Conservation (phyloP, 2,888 invertebrate genomes). For the Habrosyne pyritoides region DNA sequence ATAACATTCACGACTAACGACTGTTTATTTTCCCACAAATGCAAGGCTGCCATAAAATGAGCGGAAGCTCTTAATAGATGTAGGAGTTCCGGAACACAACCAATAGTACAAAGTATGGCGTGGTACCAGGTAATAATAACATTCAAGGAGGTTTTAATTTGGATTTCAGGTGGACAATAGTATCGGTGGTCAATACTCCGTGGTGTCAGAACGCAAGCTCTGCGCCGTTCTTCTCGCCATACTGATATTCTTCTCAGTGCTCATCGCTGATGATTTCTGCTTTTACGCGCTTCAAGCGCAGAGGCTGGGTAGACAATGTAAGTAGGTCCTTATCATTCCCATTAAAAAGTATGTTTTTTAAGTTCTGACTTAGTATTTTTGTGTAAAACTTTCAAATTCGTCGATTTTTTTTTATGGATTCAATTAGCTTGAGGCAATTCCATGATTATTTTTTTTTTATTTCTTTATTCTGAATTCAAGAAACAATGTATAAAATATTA, state of each 20-base stretch:
- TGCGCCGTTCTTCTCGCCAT: conserved; percentile 65
- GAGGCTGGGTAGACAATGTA: conserved; percentile 66
- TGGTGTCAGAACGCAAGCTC: conserved; percentile 66
- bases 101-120: not conserved
- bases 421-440: no score
- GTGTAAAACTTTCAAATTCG: no score
- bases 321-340: conserved; percentile 30
- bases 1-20: not conserved
- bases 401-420: no score
- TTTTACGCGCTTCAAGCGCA: conserved; percentile 72
- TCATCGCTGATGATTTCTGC: conserved; percentile 72
- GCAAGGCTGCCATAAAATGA: not conserved
- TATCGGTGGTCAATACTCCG: conserved; percentile 69
- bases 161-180: conserved; percentile 68
- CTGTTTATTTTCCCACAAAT: not conserved
- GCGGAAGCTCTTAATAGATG: not conserved
- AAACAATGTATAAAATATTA: no score
- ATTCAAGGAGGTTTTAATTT: not conserved
- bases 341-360: not conserved
- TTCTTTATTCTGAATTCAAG: no score
- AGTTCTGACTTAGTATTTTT: no score
- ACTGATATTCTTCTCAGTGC: conserved; percentile 69
- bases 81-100: not conserved
- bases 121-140: not conserved
- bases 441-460: no score